phyloP scores from a whole-genome alignment of 2,113 vertebrate genomes.

The Seriola quinqueradiata region DNA sequence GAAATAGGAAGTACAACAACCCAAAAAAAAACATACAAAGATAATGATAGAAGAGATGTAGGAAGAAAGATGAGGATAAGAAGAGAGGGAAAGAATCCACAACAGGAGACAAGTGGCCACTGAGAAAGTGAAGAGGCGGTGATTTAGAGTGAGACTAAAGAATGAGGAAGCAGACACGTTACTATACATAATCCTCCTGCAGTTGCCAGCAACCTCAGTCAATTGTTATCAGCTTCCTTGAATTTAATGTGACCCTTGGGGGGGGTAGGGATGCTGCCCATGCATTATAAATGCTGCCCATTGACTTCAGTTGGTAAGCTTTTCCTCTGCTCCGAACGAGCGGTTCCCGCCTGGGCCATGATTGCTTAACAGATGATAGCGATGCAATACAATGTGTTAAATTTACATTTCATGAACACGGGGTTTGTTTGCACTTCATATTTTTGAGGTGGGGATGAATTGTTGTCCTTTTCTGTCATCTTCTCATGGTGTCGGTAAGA shows the following conservation, averaged over 20 bases:
- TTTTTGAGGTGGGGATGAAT: not conserved
- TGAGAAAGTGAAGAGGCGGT: conserved; percentile 14
- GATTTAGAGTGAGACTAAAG: conserved; percentile 37
- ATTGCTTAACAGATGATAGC: conserved; percentile 32
- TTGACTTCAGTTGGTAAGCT: conserved; percentile 42
- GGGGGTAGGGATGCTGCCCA: conserved; percentile 62
- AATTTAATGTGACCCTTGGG: conserved; percentile 78
- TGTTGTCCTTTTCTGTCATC: not conserved
- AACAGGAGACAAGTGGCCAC: not conserved
- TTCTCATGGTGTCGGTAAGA: not conserved
- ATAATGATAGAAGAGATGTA: conserved; percentile 18
- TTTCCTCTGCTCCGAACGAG: conserved; percentile 15
- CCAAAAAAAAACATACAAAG: not conserved
- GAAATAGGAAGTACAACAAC: conserved; percentile 11
- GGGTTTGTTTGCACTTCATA: conserved; percentile 15
- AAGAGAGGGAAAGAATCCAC: not conserved
- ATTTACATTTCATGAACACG: not conserved
- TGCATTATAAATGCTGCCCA: conserved; percentile 71
- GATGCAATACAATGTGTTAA: conserved; percentile 10
- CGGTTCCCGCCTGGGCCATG: not conserved
- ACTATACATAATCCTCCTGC: conserved; percentile 64
- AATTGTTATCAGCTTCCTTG: conserved; percentile 77
- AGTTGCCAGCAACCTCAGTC: conserved; percentile 70
- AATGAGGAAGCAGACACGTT: conserved; percentile 37
- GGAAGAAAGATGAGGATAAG: not conserved